Evolutionary conservation across 2,888 invertebrate species (phyloP), one percentile per base, ranked within the genome.

Genomic region (Conistra vaccinii): DNA sequence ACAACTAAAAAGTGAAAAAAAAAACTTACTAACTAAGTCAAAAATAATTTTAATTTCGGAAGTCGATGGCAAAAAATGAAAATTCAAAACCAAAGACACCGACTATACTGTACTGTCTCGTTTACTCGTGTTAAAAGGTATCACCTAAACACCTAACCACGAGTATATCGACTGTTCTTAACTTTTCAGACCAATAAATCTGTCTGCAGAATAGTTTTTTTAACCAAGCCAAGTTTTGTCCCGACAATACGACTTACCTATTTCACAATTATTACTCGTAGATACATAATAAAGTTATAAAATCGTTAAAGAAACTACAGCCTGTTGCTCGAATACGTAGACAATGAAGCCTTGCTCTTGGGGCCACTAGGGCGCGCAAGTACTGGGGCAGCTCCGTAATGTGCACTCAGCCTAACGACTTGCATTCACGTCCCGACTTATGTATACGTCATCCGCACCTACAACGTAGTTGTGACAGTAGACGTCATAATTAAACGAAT

Each of bases 351-450:
- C 79, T 79, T 67, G 76, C 76, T 87, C 85, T 87, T 69, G 84
- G 60, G 85, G 87, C 84, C 84, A 87, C 80, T 87, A 87, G 87
- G 85, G 80, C 87, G 79, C 66, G 84, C 72, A 55, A 80, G 84
- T 83, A 86, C 87, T 87, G 82, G 76, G 83, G 71, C 92, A 90
- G 81, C 86, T 87, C 88, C 80, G 76, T 83, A 89, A 90, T 90
- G 89, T 89, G 92, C 93, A 92, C 93, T 94, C 89, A 83, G 84
- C 89, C 89, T 94, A 94, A 94, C 94, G 93, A 94, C 92, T 92
- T 89, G 91, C 90, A 93, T 93, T 94, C 92, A 93, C 78, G 72
- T n/a, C 32, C 57, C 67, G 84, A 85, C 83, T 69, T 61, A 68
- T 74, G 53, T 73, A 73, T 67, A 74, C 42, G 32, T 62, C 66